phyloP scores from a whole-genome alignment of 2,888 invertebrate genomes.

The Oxycera nigricornis region DNA sequence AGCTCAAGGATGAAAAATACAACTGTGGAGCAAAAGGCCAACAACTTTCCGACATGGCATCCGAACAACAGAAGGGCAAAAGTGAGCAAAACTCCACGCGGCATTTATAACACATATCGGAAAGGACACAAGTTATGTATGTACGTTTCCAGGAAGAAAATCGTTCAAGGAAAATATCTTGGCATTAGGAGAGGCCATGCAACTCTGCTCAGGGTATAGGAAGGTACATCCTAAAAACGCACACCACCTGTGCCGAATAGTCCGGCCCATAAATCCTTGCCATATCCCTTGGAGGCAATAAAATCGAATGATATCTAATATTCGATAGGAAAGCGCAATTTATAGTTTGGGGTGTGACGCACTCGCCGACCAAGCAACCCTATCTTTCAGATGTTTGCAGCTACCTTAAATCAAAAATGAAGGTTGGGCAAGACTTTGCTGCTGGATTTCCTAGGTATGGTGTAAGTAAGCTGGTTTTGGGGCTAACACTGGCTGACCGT shows the following conservation, averaged over 20 bases:
- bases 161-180: too few species aligned
- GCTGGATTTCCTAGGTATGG: too few species aligned
- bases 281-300: conserved; percentile 46
- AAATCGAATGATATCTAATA: conserved; percentile 49
- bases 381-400: not conserved
- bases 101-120: conserved; percentile 10
- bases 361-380: not conserved
- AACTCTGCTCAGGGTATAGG: not conserved
- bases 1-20: conserved; percentile 31
- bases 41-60: conserved; percentile 19
- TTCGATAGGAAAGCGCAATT: conserved; percentile 44
- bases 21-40: conserved; percentile 25
- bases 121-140: conserved; percentile 1
- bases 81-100: conserved; percentile 25
- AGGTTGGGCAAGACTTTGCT: not conserved
- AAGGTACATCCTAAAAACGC: conserved; percentile 40
- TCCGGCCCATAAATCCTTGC: conserved; percentile 46
- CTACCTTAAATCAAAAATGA: not conserved
- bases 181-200: too few species aligned
- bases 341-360: conserved; percentile 37
- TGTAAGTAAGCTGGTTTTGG: too few species aligned
- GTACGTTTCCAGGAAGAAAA: not conserved
- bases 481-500: too few species aligned
- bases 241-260: conserved; percentile 48
- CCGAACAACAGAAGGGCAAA: conserved; percentile 3